These are phyloP conservation scores for Tetragnatha montana DNA, from an alignment of 2,888 invertebrate genomes.

Conservation along the genomic window DNA sequence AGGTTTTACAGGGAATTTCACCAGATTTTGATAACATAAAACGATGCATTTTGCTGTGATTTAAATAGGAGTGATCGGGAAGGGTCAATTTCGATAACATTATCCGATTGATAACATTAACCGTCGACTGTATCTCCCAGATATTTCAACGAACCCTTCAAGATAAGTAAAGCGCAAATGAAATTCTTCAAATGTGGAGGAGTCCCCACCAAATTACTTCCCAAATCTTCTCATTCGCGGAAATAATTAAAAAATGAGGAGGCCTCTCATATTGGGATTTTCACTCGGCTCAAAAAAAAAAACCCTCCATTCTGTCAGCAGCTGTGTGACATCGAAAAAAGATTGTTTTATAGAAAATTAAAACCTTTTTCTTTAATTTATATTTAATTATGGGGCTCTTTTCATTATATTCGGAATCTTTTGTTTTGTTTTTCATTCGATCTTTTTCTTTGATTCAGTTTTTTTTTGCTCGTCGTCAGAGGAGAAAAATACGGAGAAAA, in stretches of 20 bases:
- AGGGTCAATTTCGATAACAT: too few relatives aligned
- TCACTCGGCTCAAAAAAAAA: neutral
- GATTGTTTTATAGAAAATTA: constrained; percentile 30
- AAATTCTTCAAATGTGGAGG: too few relatives aligned
- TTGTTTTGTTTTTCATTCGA: constrained; percentile 5
- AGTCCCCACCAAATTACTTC: neutral
- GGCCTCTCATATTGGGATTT: neutral
- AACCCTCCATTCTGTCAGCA: neutral
- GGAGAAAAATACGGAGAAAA: too few relatives aligned
- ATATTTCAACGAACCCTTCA: too few relatives aligned
- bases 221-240: neutral
- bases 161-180: too few relatives aligned
- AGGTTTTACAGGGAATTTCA: too few relatives aligned
- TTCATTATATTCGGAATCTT: neutral
- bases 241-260: neutral
- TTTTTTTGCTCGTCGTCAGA: neutral
- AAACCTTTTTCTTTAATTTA: constrained; percentile 8
- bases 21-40: too few relatives aligned
- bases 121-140: too few relatives aligned
- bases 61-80: too few relatives aligned
- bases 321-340: neutral
- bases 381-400: constrained; percentile 43
- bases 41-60: too few relatives aligned
- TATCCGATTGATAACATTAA: too few relatives aligned
- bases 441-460: neutral